Evolutionary conservation across 2,888 invertebrate genomes (phyloP).

Genomic region (Pollenia labialis): DNA sequence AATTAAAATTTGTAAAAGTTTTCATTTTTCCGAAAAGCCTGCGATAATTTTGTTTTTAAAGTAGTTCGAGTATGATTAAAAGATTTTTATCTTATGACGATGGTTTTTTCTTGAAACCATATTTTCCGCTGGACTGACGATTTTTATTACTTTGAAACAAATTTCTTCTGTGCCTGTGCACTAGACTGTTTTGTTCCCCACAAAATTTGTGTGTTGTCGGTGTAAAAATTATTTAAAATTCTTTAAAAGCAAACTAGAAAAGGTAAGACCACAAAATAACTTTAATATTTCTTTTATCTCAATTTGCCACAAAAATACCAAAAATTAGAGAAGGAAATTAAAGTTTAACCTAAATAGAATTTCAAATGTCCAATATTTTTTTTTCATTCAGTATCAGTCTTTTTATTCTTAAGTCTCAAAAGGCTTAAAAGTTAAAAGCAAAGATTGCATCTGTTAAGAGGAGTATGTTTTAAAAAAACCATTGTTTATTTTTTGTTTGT

Average conservation of each 20-base stretch:
- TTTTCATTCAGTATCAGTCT: not conserved
- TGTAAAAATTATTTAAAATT: not conserved
- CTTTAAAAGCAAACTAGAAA: not conserved
- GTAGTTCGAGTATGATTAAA: slow-evolving; percentile 30
- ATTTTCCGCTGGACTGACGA: slow-evolving; percentile 59
- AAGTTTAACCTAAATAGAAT: not conserved
- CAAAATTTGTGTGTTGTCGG: slow-evolving; percentile 15
- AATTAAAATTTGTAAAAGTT: slow-evolving; percentile 35
- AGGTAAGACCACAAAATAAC: slow-evolving; percentile 35
- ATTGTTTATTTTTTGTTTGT: not conserved
- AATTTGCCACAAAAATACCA: slow-evolving; percentile 16
- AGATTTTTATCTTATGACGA: slow-evolving; percentile 27
- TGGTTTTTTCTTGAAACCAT: slow-evolving; percentile 9
- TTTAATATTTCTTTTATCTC: slow-evolving; percentile 31
- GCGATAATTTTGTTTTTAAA: not conserved
- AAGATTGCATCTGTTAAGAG: not conserved
- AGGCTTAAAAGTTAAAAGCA: slow-evolving; percentile 26
- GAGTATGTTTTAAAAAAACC: not conserved
- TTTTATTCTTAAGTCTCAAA: slow-evolving; percentile 7
- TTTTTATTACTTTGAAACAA: slow-evolving; percentile 46
- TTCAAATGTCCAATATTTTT: not conserved
- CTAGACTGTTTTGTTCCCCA: slow-evolving; percentile 14
- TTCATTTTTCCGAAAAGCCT: not conserved
- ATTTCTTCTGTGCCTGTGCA: slow-evolving; percentile 32
- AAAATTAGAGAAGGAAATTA: not conserved